Conservation (phyloP, 2,888 invertebrate genomes). For the Synanthedon myopaeformis region DNA sequence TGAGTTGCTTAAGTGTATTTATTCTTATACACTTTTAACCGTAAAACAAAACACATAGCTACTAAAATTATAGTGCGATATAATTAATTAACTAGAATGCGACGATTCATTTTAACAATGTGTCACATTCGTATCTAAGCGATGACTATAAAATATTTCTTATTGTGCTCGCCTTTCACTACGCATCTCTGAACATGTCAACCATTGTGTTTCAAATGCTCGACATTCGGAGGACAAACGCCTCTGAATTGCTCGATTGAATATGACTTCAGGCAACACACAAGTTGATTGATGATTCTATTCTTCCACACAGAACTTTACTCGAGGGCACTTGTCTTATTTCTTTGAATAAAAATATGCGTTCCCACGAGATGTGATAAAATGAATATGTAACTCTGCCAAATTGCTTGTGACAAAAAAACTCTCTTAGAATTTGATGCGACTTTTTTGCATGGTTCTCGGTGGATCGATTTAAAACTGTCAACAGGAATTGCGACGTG, state of each 20-base stretch:
- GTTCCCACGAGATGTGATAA: background rate
- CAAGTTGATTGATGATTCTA: background rate
- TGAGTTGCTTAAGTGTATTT: too few species aligned
- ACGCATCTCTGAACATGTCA: slow-evolving; percentile 19
- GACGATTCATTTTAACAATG: slow-evolving; percentile 19
- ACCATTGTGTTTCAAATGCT: slow-evolving; percentile 21
- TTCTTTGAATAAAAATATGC: background rate
- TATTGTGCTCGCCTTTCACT: slow-evolving; percentile 26
- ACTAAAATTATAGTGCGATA: background rate
- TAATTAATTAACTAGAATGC: slow-evolving; percentile 11
- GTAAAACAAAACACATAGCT: too few species aligned
- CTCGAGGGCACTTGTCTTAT: background rate
- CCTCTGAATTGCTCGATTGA: background rate
- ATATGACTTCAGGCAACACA: background rate
- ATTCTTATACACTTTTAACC: too few species aligned
- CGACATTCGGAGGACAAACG: background rate
- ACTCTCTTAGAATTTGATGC: background rate
- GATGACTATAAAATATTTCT: slow-evolving; percentile 36
- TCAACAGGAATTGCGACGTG: background rate
- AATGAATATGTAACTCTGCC: background rate
- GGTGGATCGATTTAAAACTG: slow-evolving; percentile 1
- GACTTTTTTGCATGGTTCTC: background rate
- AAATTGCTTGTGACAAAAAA: background rate
- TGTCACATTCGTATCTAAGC: slow-evolving; percentile 20
- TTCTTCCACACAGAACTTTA: background rate